Conservation (phyloP, 1,140 invertebrate species). For the Meloidogyne chitwoodi region DNA sequence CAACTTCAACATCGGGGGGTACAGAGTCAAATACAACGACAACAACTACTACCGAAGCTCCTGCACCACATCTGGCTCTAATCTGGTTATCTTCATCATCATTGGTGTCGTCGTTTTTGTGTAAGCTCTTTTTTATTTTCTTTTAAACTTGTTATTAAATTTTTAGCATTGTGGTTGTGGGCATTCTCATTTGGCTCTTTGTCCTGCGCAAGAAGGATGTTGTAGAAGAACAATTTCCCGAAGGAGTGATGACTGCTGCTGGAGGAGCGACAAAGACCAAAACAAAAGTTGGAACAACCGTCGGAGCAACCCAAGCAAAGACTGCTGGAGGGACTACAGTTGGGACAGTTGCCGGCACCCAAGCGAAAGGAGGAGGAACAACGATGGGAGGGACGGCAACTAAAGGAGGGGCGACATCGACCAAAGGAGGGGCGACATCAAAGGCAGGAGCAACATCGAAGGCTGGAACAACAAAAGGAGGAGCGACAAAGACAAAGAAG, state of each 20-base stretch:
- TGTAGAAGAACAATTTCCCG: background rate
- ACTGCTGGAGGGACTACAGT: background rate
- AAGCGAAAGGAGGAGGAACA: background rate
- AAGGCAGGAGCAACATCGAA: too few relatives aligned
- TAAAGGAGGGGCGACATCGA: too few relatives aligned
- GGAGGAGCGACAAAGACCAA: background rate
- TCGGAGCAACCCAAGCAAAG: background rate
- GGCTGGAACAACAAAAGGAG: too few relatives aligned
- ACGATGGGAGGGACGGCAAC: background rate
- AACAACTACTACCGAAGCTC: background rate
- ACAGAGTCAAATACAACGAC: background rate
- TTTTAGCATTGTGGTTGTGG: background rate
- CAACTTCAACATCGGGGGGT: too few relatives aligned
- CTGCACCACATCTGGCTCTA: background rate
- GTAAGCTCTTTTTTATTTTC: background rate
- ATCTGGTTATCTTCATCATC: background rate
- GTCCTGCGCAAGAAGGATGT: background rate
- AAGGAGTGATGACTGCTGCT: background rate
- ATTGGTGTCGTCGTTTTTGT: background rate
- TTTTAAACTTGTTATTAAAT: background rate
- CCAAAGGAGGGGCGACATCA: too few relatives aligned
- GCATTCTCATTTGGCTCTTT: background rate
- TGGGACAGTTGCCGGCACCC: background rate
- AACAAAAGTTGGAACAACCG: background rate
- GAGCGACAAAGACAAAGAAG: too few relatives aligned